Base-by-base conservation (phyloP, 2,888 invertebrate genomes). In the Phrixothrix hirtus region DNA sequence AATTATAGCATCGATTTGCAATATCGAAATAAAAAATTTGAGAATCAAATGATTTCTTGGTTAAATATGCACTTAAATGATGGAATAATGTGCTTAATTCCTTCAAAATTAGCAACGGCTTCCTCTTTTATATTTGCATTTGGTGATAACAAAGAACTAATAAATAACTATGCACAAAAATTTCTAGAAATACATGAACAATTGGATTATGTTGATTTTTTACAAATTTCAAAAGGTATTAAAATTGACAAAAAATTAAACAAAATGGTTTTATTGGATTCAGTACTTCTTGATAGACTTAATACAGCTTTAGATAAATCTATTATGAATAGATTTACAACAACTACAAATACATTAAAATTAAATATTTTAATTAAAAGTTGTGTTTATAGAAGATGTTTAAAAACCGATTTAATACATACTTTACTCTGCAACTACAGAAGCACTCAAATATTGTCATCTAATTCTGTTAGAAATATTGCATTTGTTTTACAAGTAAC, bases 1-100 rank as follows among this genome's bases (percentile, higher is more conserved):
- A 74, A 77, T 62, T 82, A 81, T 60, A 78, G 78, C 56, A 78
- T 77, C 43, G 79, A 80, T 62, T 63, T 81, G 1, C 77, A 78
- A 5, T 82, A 79, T 63, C 71, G 81, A 0, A 75, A 80, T 58
- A 58, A 63, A n/a, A 64, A 67, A 4, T 73, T 82, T 51, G 83
- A 83, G 60, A 73, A 71, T 9, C 59, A 63, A 27, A 57, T 79
- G n/a, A 66, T 75, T 12, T 64, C 71, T 17, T 58, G 75, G 55
- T 70, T 79, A 51, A 66, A 77, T 59, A 54, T 67, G 2, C 71
- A 72, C 45, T 66, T 78, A 1, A 66, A 73, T 15, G 56, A 62
- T 10, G 74, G 75, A 12, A 58, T 74, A 11, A 61, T 72, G 1
- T 70, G 71, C 1, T 56, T 75, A 12, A 66, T 76, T 43, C 78